Percentiles rank a stretch among this genome's conserved stretches.
Conservation (phyloP, 2,113 vertebrate genomes). For the Xenopus borealis region DNA sequence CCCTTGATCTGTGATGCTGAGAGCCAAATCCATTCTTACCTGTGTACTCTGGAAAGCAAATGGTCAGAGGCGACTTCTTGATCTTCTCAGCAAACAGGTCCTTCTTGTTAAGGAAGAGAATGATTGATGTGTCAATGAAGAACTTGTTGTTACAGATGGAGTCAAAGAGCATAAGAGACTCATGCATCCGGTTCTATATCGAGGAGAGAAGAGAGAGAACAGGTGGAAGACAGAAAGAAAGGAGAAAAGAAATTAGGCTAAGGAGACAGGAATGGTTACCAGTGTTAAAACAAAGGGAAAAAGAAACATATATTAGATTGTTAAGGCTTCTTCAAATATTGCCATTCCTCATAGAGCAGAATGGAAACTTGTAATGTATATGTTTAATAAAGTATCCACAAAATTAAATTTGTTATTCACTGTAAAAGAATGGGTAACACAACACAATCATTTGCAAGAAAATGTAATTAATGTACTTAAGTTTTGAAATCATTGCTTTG, state of each 20-base stretch:
- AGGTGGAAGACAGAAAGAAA: constrained; percentile 54
- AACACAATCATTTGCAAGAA: no score
- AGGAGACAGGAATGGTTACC: constrained; percentile 48
- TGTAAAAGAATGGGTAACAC: no score
- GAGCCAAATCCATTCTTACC: constrained; percentile 61
- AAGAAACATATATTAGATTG: constrained; percentile 11
- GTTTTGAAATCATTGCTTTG: no score
- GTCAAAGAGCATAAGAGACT: constrained; percentile 99
- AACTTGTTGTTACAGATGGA: constrained; percentile 99
- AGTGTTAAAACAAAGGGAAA: constrained; percentile 35
- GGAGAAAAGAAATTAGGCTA: constrained; percentile 62
- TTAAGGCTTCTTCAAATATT: not conserved
- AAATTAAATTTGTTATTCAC: no score
- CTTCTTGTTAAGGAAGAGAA: constrained; percentile 99
- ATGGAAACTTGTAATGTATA: no score
- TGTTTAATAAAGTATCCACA: no score
- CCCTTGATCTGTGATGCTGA: not conserved
- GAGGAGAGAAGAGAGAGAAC: constrained; percentile 53
- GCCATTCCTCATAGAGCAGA: not conserved
- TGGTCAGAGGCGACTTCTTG: constrained; percentile 95
- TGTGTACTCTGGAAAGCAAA: constrained; percentile 98
- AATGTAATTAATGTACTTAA: no score
- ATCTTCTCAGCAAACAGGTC: constrained; percentile 98
- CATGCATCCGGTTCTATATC: constrained; percentile 97
- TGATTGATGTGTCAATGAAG: constrained; percentile 99